These are phyloP conservation scores for Pentamera pediparva DNA, from an alignment of 53 echinoderm and acorn worm species.

Conservation along the genomic window DNA sequence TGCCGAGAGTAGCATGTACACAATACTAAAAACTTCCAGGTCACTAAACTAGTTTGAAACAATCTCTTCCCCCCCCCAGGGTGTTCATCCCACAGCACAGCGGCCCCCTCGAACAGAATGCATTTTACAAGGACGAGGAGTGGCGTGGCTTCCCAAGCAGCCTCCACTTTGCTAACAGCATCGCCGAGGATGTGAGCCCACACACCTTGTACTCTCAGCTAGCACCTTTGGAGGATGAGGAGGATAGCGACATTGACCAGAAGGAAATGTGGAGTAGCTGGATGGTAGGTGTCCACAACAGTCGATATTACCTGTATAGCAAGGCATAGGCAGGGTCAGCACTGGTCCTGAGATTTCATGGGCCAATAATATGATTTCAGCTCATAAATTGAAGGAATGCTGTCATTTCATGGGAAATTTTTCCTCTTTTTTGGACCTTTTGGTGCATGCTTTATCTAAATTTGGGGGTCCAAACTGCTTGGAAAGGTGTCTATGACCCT, in stretches of 20 bases:
- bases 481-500: no score
- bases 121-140: constrained; percentile 45
- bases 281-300: constrained; percentile 48
- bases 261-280: constrained; percentile 61
- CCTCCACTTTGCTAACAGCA: constrained; percentile 48
- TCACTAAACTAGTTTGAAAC: background rate
- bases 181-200: constrained; percentile 31
- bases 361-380: no score
- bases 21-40: background rate
- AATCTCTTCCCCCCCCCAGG: constrained; percentile 14
- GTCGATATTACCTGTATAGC: background rate
- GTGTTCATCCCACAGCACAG: constrained; percentile 57
- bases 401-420: no score
- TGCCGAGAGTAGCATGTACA: background rate
- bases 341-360: no score
- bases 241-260: constrained; percentile 11
- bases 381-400: no score
- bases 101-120: constrained; percentile 17
- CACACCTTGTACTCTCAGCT: constrained; percentile 32
- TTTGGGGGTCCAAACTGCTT: no score
- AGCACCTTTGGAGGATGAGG: constrained; percentile 42
- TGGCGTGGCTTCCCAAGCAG: constrained; percentile 58
- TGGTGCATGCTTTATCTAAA: no score
- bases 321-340: background rate
- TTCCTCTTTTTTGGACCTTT: no score